Base-by-base conservation (phyloP, 2,888 invertebrate species). In the Trissonchulus latispiculum region DNA sequence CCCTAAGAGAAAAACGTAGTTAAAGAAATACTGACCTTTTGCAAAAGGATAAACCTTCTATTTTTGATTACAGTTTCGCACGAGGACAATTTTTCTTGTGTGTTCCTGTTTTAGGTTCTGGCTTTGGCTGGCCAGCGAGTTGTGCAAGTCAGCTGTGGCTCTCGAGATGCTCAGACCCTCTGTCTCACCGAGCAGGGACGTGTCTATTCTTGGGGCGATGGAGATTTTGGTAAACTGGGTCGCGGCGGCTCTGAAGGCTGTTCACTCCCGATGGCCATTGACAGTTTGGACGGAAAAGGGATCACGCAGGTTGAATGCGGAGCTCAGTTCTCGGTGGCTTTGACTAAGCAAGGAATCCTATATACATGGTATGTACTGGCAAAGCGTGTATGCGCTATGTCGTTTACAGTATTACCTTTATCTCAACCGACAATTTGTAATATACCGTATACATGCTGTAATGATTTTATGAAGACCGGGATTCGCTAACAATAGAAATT, bases 151-250 rank as follows among this genome's bases (percentile, higher is more conserved):
- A 93, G 95, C 0, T 95, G 95, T 83, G 95, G 95, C 0, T 94
- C 93, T 76, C 91, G 92, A 0, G 95, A 95, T 82, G 95, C 95
- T 0, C 95, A 96, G 85, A 95, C 95, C 0, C 85, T 96, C 78
- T 94, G 94, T 0, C 85, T 96, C 8, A 92, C 69, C 32, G 36
- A 36, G 78, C 94, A 95, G 80, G 95, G 94, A 82, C 92, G 90
- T 80, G 95, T 95, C 0, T 96, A 95, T 95, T 92, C 92, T 0
- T 93, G 95, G 95, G 95, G 95, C n/a, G 95, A 95, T 81, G 95
- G 95, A 0, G 95, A 96, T 84, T 95, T 95, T 81, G 95, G 93
- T 18, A 93, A 93, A 86, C 85, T 93, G 70, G 92, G 91, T 82
- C 88, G 93, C 75, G 64, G 64, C 15, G 36, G 93, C 0, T 95